phyloP scores from a whole-genome alignment of 2,113 vertebrate genomes.

The Panurus biarmicus region DNA sequence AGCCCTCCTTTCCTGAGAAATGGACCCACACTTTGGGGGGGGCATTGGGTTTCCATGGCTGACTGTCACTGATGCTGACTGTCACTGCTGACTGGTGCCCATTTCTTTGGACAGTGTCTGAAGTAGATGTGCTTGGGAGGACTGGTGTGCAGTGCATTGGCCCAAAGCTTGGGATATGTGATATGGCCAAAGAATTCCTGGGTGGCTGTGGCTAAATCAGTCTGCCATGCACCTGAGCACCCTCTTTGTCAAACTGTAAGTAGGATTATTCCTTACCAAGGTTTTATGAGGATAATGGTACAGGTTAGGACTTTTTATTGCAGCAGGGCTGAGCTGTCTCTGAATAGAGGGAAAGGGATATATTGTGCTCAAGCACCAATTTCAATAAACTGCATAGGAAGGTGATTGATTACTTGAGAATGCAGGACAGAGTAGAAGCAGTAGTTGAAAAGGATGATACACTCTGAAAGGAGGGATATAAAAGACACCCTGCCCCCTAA shows the following conservation, averaged over 20 bases:
- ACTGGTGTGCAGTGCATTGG: background rate
- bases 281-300: background rate
- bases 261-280: background rate
- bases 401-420: background rate
- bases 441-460: background rate
- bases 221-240: background rate
- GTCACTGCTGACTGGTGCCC: background rate
- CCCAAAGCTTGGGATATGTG: background rate
- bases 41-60: background rate
- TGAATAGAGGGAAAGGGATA: background rate
- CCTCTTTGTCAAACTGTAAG: background rate
- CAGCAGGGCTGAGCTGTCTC: background rate
- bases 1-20: background rate
- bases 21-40: background rate
- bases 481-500: background rate
- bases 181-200: background rate
- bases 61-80: background rate
- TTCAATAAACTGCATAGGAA: accelerated
- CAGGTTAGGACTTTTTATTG: background rate
- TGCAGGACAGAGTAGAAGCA: background rate
- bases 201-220: background rate
- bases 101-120: background rate
- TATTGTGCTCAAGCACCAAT: background rate
- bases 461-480: background rate
- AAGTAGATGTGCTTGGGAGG: background rate